These are phyloP conservation scores for Siphamia tubifer DNA, from an alignment of 2,113 vertebrate species.

Conservation along the genomic window DNA sequence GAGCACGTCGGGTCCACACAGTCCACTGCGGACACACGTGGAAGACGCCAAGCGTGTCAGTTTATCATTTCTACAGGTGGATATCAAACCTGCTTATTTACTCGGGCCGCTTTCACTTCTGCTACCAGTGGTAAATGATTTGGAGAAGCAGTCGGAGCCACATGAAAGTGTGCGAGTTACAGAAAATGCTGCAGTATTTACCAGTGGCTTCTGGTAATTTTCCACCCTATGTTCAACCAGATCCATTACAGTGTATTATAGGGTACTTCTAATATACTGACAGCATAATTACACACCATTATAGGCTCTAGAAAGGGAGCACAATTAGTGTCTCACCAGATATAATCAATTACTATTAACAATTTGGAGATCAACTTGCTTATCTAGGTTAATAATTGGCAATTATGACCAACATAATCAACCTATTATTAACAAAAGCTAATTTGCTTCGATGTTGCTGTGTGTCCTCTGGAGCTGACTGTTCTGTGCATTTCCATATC, in stretches of 20 bases:
- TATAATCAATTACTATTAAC: constrained; percentile 70
- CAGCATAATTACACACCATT: constrained; percentile 63
- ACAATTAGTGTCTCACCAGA: constrained; percentile 61
- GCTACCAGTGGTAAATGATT: constrained; percentile 3
- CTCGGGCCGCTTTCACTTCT: neutral
- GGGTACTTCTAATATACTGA: constrained; percentile 39
- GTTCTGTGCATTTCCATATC: constrained; percentile 16
- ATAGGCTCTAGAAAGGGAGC: constrained; percentile 37
- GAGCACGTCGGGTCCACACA: constrained; percentile 93
- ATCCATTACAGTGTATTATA: constrained; percentile 46
- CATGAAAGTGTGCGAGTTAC: constrained; percentile 7
- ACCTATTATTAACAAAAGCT: constrained; percentile 57
- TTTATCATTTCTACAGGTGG: constrained; percentile 24
- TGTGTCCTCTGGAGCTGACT: constrained; percentile 3
- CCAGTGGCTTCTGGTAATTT: constrained; percentile 36
- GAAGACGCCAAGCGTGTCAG: constrained; percentile 56
- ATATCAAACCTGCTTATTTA: constrained; percentile 35
- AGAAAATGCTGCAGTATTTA: neutral
- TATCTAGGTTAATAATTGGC: constrained; percentile 65
- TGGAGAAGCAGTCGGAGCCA: constrained; percentile 13
- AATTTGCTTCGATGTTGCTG: constrained; percentile 12
- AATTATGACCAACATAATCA: constrained; percentile 65
- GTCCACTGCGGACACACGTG: constrained; percentile 82
- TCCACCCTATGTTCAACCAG: constrained; percentile 32
- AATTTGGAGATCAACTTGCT: constrained; percentile 57